These are phyloP conservation scores for Adelosebastes latens DNA, from an alignment of 2,797 vertebrate species.

Conservation along the genomic window DNA sequence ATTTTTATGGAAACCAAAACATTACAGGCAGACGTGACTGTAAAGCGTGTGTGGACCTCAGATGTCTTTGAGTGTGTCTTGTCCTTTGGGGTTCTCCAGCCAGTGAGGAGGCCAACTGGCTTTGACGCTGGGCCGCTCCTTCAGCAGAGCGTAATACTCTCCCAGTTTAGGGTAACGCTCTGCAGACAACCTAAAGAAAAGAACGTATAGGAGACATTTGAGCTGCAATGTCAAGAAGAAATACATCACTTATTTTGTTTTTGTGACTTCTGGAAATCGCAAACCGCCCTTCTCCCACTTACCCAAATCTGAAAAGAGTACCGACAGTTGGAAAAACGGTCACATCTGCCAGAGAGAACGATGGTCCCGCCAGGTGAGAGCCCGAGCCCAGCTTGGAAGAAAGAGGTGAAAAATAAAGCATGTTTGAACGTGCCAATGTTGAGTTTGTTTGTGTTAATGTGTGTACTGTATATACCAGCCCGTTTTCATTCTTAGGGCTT, in stretches of 20 bases:
- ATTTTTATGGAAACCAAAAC: not conserved
- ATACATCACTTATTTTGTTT: not conserved
- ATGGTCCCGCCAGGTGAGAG: constrained; percentile 65
- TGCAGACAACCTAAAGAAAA: constrained; percentile 64
- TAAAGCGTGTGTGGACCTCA: constrained; percentile 33
- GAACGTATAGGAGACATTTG: not conserved
- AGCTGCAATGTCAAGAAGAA: not conserved
- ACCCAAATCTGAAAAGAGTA: constrained; percentile 74
- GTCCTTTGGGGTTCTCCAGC: constrained; percentile 71
- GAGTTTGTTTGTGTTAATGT: not conserved
- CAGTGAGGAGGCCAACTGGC: constrained; percentile 82
- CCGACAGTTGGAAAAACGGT: constrained; percentile 73
- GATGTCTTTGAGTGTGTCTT: constrained; percentile 73
- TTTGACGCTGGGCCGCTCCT: constrained; percentile 80
- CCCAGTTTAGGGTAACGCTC: constrained; percentile 74
- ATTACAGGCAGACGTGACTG: not conserved
- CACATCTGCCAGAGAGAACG: constrained; percentile 79
- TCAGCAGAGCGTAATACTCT: constrained; percentile 74
- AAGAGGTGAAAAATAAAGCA: not conserved
- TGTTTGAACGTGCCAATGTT: not conserved
- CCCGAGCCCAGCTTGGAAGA: constrained; percentile 47
- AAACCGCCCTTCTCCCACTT: constrained; percentile 4
- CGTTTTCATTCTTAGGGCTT: no score
- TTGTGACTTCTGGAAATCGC: not conserved
- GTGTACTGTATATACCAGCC: not conserved